A percentile compares a stretch with the other conserved stretches of the same genome.
phyloP scores from a whole-genome alignment of 2,888 invertebrate genomes.

The Liposcelis brunnea region DNA sequence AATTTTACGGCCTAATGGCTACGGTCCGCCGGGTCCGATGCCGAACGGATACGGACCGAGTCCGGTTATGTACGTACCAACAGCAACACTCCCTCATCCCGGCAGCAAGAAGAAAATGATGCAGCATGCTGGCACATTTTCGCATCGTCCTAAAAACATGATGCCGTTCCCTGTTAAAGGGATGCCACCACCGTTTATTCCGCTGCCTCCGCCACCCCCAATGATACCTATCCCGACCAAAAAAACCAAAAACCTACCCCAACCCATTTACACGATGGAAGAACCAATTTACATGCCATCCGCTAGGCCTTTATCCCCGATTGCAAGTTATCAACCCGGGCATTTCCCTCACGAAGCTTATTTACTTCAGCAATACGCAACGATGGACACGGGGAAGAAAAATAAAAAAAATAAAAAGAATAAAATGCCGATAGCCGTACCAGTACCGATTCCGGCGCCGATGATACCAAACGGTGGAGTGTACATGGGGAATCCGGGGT shows the following conservation, averaged over 20 bases:
- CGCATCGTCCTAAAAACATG: conserved; percentile 15
- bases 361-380: conserved; percentile 36
- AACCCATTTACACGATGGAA: conserved; percentile 24
- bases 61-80: conserved; percentile 19
- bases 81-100: conserved; percentile 18
- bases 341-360: conserved; percentile 38
- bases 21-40: conserved; percentile 21
- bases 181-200: conserved; percentile 19
- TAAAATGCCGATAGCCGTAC: conserved; percentile 32
- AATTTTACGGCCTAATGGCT: conserved; percentile 19
- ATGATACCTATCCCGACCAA: conserved; percentile 22
- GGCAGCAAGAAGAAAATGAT: conserved; percentile 15
- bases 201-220: conserved; percentile 21
- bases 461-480: conserved; percentile 15
- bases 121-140: conserved; percentile 16
- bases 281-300: conserved; percentile 38
- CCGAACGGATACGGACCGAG: no score
- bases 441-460: conserved; percentile 24
- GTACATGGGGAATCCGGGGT: conserved; percentile 5
- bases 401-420: conserved; percentile 21
- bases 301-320: conserved; percentile 35
- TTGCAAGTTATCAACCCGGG: conserved; percentile 42
- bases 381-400: conserved; percentile 28
- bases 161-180: conserved; percentile 12
- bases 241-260: conserved; percentile 27